phyloP scores from a whole-genome alignment of 2,113 vertebrate genomes.

The Myiagra hebetior region DNA sequence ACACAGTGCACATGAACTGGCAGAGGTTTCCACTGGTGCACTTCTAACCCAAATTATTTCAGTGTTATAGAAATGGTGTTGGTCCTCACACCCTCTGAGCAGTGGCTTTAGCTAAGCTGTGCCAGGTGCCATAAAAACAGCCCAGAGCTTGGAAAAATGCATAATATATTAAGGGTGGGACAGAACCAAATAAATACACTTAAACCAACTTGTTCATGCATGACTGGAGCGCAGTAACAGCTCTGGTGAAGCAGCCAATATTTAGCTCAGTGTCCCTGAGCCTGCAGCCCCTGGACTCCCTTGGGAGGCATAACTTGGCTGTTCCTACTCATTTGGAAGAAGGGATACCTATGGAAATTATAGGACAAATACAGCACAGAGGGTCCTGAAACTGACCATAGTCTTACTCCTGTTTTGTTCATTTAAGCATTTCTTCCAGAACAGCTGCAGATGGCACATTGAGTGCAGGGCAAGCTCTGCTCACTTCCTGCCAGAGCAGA shows the following conservation, averaged over 20 bases:
- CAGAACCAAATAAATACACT: not conserved
- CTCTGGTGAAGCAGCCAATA: not conserved
- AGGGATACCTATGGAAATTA: not conserved
- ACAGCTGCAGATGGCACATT: not conserved
- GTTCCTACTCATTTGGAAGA: not conserved
- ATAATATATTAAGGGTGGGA: not conserved
- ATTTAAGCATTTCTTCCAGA: not conserved
- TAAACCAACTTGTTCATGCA: not conserved
- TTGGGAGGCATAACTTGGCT: not conserved
- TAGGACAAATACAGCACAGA: not conserved
- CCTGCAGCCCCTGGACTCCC: not conserved
- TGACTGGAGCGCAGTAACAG: fast-evolving
- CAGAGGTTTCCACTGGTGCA: not conserved
- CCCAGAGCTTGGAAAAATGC: not conserved
- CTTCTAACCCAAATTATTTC: not conserved
- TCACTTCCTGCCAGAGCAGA: not conserved
- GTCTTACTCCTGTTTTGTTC: not conserved
- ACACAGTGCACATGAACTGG: not conserved
- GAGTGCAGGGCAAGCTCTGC: not conserved
- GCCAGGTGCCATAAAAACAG: not conserved
- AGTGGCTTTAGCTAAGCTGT: not conserved
- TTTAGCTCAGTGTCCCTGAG: not conserved
- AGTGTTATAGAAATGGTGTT: not conserved
- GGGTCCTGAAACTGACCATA: fast-evolving
- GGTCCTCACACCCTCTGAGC: not conserved